These are phyloP conservation scores for Chrysocyon brachyurus DNA, from an alignment of 2,797 vertebrate species.

Conservation along the genomic window DNA sequence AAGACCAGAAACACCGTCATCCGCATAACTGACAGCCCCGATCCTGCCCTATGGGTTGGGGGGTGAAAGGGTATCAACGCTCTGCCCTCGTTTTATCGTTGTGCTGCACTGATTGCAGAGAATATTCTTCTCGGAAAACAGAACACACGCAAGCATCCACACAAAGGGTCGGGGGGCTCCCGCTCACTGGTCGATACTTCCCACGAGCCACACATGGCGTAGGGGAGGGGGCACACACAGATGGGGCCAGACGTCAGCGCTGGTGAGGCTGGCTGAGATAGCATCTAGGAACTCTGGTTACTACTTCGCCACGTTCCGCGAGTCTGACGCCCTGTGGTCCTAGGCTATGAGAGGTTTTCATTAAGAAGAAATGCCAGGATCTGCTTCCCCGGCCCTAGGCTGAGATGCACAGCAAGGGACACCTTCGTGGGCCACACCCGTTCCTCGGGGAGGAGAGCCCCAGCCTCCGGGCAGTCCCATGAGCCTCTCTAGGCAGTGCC, in stretches of 20 bases:
- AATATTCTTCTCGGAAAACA: not conserved
- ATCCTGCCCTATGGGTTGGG: too few species aligned
- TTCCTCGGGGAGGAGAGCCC: not conserved
- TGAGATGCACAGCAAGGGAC: not conserved
- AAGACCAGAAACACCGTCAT: not conserved
- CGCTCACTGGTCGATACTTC: not conserved
- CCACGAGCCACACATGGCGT: rapidly evolving
- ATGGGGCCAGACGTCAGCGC: not conserved
- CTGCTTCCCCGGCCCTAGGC: not conserved
- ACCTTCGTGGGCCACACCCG: not conserved
- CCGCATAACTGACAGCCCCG: not conserved
- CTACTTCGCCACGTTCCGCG: not conserved
- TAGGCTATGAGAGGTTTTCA: not conserved
- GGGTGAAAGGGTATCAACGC: too few species aligned
- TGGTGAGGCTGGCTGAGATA: too few species aligned
- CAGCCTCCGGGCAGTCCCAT: not conserved
- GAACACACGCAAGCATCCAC: rapidly evolving
- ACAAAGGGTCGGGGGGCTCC: rapidly evolving
- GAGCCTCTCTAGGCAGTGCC: too few species aligned
- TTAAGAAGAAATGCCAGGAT: not conserved
- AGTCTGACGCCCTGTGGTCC: not conserved
- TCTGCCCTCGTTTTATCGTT: rapidly evolving
- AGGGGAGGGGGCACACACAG: not conserved
- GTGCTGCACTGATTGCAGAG: not conserved
- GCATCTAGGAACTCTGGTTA: not conserved